A percentile compares a stretch with the other conserved stretches of the same genome.
Conservation (phyloP, 1,140 invertebrate genomes). For the Drosophila virilis region DNA sequence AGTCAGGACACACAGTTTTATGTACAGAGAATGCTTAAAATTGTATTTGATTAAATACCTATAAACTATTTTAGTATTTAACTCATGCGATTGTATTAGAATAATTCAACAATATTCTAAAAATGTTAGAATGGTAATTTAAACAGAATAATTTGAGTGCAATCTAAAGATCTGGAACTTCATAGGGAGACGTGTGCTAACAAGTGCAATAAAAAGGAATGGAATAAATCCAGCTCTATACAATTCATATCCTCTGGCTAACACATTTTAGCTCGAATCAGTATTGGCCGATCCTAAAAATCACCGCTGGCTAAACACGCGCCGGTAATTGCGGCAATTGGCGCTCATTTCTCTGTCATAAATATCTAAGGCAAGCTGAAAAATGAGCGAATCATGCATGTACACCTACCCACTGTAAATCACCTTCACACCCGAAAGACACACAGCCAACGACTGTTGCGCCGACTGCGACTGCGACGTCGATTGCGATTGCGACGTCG, state of each 20-base stretch:
- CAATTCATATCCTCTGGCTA: slow-evolving; percentile 20
- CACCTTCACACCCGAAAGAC: slow-evolving; percentile 72
- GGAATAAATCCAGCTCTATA: slow-evolving; percentile 5
- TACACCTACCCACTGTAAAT: slow-evolving; percentile 69
- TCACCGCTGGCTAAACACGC: slow-evolving; percentile 66
- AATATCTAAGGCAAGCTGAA: slow-evolving; percentile 62
- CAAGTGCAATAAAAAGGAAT: slow-evolving; percentile 19
- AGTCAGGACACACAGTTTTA: too few relatives aligned
- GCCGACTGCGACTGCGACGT: not conserved
- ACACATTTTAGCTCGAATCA: slow-evolving; percentile 26
- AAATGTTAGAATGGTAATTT: too few relatives aligned
- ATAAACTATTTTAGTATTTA: too few relatives aligned
- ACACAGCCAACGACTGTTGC: slow-evolving; percentile 22
- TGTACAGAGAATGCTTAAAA: too few relatives aligned
- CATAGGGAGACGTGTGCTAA: not conserved
- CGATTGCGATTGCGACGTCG: not conserved
- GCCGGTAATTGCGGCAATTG: slow-evolving; percentile 78
- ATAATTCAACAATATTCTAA: too few relatives aligned
- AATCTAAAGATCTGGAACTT: not conserved
- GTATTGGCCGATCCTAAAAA: slow-evolving; percentile 22
- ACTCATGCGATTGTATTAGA: too few relatives aligned
- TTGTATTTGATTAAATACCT: too few relatives aligned
- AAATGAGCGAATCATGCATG: slow-evolving; percentile 35
- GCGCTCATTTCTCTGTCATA: slow-evolving; percentile 79
- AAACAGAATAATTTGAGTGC: not conserved